Conservation (phyloP, 2,888 invertebrate species). For the Phorcus lineatus region DNA sequence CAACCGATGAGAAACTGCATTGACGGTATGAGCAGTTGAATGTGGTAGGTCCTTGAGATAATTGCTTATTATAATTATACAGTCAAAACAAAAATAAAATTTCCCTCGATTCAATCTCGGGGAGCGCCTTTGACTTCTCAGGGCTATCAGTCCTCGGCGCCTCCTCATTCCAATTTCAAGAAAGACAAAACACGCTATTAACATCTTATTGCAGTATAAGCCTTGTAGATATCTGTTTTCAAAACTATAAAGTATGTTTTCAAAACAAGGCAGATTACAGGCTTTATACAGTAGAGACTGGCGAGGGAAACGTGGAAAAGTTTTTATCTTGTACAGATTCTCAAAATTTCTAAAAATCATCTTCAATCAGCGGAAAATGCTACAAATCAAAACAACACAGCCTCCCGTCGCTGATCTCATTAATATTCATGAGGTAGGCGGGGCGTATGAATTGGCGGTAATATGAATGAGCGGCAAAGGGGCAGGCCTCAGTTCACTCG, state of each 20-base stretch:
- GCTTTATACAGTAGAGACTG: not conserved
- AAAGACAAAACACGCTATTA: conserved; percentile 6
- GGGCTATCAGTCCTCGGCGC: not conserved
- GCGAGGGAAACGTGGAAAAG: not conserved
- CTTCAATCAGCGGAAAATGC: conserved; percentile 11
- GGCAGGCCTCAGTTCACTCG: not conserved
- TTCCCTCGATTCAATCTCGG: not conserved
- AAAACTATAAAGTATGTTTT: conserved; percentile 11
- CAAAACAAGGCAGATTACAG: not conserved
- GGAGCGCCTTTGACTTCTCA: not conserved
- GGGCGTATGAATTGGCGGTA: conserved; percentile 20
- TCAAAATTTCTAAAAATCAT: conserved; percentile 6
- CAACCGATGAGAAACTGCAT: too few relatives aligned
- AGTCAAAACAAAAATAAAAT: not conserved
- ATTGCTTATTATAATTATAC: not conserved
- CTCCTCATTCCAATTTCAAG: not conserved
- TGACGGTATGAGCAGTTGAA: not conserved
- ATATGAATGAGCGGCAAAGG: conserved; percentile 11
- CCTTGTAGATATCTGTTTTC: not conserved
- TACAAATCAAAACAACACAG: conserved; percentile 7
- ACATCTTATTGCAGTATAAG: not conserved
- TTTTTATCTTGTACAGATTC: conserved; percentile 1
- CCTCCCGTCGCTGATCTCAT: conserved; percentile 10
- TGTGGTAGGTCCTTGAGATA: not conserved
- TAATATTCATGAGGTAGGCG: conserved; percentile 26